Conservation (phyloP, 2,113 vertebrate genomes). For the Calyptommatus sinebrachiatus region DNA sequence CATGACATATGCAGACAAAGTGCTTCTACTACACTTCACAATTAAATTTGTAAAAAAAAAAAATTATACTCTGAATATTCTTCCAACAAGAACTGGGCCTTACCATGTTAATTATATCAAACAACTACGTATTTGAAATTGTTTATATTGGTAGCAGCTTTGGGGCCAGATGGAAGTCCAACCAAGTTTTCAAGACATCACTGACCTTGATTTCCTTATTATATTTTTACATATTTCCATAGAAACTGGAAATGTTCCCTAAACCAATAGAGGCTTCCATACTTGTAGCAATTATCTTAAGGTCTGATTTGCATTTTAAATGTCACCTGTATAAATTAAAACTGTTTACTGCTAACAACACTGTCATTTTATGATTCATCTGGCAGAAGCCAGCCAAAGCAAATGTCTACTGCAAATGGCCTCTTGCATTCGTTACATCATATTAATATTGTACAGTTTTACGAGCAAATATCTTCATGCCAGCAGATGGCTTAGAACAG, state of each 20-base stretch:
- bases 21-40: neutral
- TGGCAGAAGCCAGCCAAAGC: constrained; percentile 31
- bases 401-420: neutral
- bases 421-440: constrained; percentile 1
- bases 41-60: neutral
- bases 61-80: neutral
- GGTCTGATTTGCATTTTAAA: constrained; percentile 82
- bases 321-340: constrained; percentile 80
- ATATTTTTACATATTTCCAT: constrained; percentile 58
- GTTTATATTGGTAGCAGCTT: neutral
- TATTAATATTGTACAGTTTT: neutral
- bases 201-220: constrained; percentile 25
- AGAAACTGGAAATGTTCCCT: constrained; percentile 64
- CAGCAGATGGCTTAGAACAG: neutral
- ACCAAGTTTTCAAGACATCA: constrained; percentile 20
- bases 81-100: neutral
- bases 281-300: constrained; percentile 75
- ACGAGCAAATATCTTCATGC: neutral
- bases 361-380: constrained; percentile 56
- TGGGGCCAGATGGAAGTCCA: neutral
- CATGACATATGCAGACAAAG: neutral
- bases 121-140: neutral
- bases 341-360: constrained; percentile 66
- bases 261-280: constrained; percentile 63
- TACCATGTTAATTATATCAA: constrained; percentile 6